Evolutionary conservation across 2,113 vertebrate species (phyloP), one percentile per base, ranked within the genome.

Genomic region (Lynx canadensis): DNA sequence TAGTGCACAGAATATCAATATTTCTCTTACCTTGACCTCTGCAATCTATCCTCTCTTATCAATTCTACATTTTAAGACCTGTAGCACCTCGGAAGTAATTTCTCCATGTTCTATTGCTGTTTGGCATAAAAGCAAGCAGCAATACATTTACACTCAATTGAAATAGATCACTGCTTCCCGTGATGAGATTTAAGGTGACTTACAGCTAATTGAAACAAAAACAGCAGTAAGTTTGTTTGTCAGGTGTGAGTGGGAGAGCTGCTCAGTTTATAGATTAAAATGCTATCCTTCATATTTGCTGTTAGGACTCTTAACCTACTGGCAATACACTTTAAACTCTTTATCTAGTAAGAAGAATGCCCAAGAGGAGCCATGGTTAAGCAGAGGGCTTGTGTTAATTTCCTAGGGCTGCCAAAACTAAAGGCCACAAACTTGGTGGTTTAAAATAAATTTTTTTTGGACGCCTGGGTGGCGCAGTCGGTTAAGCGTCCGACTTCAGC

Each of bases 161-260:
- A 95, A 98, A 97, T 95, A 95, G 95, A 96, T 96, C 48, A 36
- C 25, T 57, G 63, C 93, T 94, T 38, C 87, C 83, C 65, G 29
- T 93, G 95, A 97, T 0, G n/a, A 96, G 85, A 97, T 97, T 81
- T 92, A 92, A 97, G 91, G 88, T 96, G 96, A 93, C 85, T 7
- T 41, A 41, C 0, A 41, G 79, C 93, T 98, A 83, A 97, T 41
- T 79, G 90, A 82, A 97, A 97, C 71, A 96, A 95, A 97, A 96
- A 95, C n/a, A 55, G 55, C 88, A 92, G 73, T 89, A 97, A 60
- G 29, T 0, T 8, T 38, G 13, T 81, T 94, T 97, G 97, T 92
- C 97, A 93, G 82, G 80, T 94, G 80, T 55, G 8, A 0, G 0
- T 55, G 81, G 38, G 45, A 92, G 21, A 89, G 41, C 33, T n/a